Evolutionary conservation across 2,113 vertebrate species (phyloP), one percentile per base, ranked within the genome.

Genomic region (Saimiri boliviensis): DNA sequence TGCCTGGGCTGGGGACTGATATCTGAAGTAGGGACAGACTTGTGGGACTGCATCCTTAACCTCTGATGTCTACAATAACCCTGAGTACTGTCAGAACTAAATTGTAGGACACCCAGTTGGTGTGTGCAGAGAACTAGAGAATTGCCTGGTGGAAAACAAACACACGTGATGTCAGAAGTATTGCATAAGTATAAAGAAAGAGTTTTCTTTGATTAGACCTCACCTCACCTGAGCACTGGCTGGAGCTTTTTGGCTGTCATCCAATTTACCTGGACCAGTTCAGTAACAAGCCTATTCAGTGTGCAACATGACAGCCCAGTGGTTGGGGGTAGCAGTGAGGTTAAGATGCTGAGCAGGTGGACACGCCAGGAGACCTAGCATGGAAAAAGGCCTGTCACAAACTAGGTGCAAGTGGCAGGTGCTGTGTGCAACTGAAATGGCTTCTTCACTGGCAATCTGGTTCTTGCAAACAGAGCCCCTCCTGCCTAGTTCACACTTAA

Each of bases 401-500:
- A 25, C 52, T 81, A 80, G n/a, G 54, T 37, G 52, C 81, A 13
- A 40, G 49, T 3, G 23, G 58, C 81, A 63, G 42, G 27, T 56
- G 60, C 2, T 19, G 13, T 63, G 49, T n/a, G 6, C 42, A 35
- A 6, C 56, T 11, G 1, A 60, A 81, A 30, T 1, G 14, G 12
- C 83, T n/a, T 40, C 42, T 56, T 66, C 21, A 5, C 58, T 42
- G 32, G 37, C 76, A 80, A 1, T n/a, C 7, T 27, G 40, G 52
- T 66, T 85, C 32, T 40, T 80, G 23, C 45, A 8, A 74, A 37
- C 20, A 73, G 77, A 86, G 54, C 7, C 37, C n/a, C 35, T 25
- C 13, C 27, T 12, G n/a, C 14, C 35, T 19, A 3, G 1, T 6
- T 3, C 4, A 5, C 6, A 19, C 17, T 37, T 70, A 5, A 52